These are phyloP conservation scores for Caenorhabditis latens DNA, from an alignment of 1,140 invertebrate genomes.

Conservation along the genomic window DNA sequence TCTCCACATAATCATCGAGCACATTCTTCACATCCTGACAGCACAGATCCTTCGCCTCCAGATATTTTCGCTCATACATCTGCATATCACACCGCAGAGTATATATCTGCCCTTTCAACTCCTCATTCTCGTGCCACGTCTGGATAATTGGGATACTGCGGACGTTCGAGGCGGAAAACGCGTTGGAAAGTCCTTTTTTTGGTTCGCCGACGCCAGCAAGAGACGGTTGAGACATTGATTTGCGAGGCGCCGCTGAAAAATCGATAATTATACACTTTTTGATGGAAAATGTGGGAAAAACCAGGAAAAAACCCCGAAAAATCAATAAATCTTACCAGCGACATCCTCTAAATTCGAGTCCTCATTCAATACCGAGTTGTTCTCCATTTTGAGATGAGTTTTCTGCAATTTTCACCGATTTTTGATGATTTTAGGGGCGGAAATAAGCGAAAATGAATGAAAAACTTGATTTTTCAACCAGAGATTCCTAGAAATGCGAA, in stretches of 20 bases:
- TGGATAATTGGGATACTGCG: constrained; percentile 27
- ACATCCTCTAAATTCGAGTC: neutral
- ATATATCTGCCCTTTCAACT: neutral
- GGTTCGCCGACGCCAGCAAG: neutral
- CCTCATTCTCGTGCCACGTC: constrained; percentile 26
- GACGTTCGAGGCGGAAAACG: neutral
- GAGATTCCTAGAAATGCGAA: too few relatives aligned
- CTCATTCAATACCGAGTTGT: constrained; percentile 30
- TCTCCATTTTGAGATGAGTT: neutral
- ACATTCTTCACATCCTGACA: neutral
- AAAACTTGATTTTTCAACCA: too few relatives aligned
- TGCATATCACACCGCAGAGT: constrained; percentile 17
- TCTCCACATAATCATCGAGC: neutral
- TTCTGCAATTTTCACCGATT: neutral
- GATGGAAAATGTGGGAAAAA: neutral
- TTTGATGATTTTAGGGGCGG: neutral
- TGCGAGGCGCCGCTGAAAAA: neutral
- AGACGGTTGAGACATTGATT: constrained; percentile 18
- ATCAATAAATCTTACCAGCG: neutral
- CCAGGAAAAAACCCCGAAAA: too few relatives aligned
- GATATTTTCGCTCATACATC: constrained; percentile 28
- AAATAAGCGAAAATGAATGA: neutral
- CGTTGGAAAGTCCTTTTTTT: neutral
- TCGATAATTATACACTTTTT: too few relatives aligned
- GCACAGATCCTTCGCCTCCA: neutral